Evolutionary conservation across 2,113 vertebrate genomes (phyloP).

Genomic region (Craseonycteris thonglongyai): DNA sequence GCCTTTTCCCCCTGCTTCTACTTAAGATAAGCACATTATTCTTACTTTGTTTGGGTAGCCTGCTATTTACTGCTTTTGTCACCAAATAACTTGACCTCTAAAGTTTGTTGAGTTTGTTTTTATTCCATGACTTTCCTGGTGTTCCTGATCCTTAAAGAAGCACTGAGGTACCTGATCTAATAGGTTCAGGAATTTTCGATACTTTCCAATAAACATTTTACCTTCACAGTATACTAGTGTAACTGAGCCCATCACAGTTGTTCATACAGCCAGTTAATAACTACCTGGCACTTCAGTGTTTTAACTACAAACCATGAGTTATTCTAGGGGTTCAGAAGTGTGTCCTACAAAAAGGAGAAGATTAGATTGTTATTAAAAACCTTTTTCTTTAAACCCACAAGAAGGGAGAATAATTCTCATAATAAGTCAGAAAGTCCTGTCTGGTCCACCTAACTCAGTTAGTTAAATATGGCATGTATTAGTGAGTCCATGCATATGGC

Average conservation of each 20-base stretch:
- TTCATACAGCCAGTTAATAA: not conserved
- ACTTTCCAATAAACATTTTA: not conserved
- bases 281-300: not conserved
- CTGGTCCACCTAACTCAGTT: not conserved
- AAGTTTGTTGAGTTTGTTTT: not conserved
- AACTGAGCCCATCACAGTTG: not conserved
- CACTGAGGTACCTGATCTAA: not conserved
- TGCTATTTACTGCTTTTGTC: not conserved
- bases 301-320: not conserved
- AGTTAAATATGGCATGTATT: not conserved
- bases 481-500: not conserved
- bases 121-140: not conserved
- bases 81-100: not conserved
- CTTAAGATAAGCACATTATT: not conserved
- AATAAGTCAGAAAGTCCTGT: not conserved
- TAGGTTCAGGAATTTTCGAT: not conserved
- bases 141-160: not conserved
- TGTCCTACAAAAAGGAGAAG: not conserved
- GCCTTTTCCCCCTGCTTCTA: not conserved
- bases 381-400: slow-evolving; percentile 16
- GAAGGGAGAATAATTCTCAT: not conserved
- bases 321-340: not conserved
- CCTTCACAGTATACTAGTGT: not conserved
- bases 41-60: not conserved
- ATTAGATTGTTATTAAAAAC: not conserved